Conservation (phyloP, 2,113 vertebrate genomes). For the Prietella phreatophila region DNA sequence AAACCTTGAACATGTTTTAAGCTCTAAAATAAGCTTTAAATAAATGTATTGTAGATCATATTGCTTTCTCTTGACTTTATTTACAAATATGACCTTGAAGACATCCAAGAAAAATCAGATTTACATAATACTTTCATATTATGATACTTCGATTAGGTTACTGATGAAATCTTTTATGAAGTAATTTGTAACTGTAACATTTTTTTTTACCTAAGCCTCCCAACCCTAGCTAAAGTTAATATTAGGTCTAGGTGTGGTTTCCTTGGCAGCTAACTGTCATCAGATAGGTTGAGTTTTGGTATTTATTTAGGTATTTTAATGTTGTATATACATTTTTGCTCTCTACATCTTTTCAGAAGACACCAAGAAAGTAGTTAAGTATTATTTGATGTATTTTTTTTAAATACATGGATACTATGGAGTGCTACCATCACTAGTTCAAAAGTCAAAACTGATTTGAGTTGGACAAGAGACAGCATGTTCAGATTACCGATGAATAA, state of each 20-base stretch:
- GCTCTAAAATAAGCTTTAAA: no score
- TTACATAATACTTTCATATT: no score
- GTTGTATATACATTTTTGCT: background rate
- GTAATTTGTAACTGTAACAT: no score
- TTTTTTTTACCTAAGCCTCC: no score
- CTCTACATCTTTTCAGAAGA: background rate
- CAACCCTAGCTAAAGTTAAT: no score
- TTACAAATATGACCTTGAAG: no score
- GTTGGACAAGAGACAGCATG: background rate
- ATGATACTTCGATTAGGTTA: no score
- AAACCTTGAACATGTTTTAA: no score
- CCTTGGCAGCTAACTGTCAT: background rate
- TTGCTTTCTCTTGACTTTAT: no score
- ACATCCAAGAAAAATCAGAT: no score
- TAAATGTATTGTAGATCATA: no score
- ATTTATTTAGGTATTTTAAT: background rate
- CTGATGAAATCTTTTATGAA: no score
- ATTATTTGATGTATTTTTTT: background rate
- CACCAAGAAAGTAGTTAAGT: background rate
- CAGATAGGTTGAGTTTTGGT: background rate
- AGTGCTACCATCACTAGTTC: background rate
- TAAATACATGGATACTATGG: background rate
- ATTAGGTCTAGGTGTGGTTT: background rate
- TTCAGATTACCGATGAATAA: conserved; percentile 14
- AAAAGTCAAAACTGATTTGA: background rate